Percentiles rank a stretch among this genome's conserved stretches.
These are phyloP conservation scores for Enteromius unitaeniatus DNA, from an alignment of 2,797 vertebrate species.

Conservation along the genomic window DNA sequence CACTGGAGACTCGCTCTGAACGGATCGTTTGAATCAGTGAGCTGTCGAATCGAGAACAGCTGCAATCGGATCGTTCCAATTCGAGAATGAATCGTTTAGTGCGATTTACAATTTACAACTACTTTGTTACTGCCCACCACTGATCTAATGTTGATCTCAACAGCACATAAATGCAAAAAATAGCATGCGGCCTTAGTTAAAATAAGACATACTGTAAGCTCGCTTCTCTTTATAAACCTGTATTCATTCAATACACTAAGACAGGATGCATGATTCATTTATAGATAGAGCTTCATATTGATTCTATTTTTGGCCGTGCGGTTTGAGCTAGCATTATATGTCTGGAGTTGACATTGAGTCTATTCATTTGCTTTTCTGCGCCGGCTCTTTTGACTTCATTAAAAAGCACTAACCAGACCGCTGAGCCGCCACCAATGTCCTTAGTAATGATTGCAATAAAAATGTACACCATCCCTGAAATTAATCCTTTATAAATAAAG, in stretches of 20 bases:
- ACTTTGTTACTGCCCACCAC: no score
- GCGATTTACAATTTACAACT: no score
- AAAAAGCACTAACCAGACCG: conserved; percentile 59
- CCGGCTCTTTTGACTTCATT: conserved; percentile 59
- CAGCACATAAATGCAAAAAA: background rate
- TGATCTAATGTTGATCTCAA: background rate
- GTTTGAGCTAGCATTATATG: conserved; percentile 43
- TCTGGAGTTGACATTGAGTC: conserved; percentile 43
- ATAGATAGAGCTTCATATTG: conserved; percentile 16
- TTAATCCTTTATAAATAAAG: conserved; percentile 58
- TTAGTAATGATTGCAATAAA: conserved; percentile 63
- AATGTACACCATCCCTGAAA: conserved; percentile 50
- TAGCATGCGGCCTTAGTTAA: background rate
- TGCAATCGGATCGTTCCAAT: no score
- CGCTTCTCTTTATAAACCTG: background rate
- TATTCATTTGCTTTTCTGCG: conserved; percentile 57
- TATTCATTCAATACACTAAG: background rate
- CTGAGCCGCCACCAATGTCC: conserved; percentile 43
- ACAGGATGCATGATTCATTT: conserved; percentile 29
- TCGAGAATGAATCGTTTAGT: no score
- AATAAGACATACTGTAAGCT: background rate
- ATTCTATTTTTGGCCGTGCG: conserved; percentile 35
- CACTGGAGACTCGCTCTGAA: no score
- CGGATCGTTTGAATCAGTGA: no score
- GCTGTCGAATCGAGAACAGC: no score